Evolutionary conservation across 2,797 vertebrate genomes (phyloP), one percentile per base, ranked within the genome.

Genomic region (Kryptolebias ocellatus): DNA sequence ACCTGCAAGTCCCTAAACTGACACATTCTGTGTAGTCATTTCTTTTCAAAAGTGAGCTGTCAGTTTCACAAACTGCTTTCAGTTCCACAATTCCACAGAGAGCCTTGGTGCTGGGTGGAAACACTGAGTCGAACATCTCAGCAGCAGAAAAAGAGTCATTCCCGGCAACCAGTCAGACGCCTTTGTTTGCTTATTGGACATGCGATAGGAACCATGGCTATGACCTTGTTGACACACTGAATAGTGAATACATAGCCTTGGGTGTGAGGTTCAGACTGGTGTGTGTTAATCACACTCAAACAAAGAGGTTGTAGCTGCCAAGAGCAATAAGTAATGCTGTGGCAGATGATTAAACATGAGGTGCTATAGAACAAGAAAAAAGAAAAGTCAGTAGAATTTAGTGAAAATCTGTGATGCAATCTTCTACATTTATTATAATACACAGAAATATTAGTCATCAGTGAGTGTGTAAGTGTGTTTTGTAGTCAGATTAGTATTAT

Each of bases 191-290:
- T 85, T 80, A 67, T 46, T 79, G 76, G 56, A 67, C 62, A 44
- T 44, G 66, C 17, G 84, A 89, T 84, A 84, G 71, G 67, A 86
- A 83, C 85, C 88, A 86, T 86, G 83, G 87, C 72, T 83, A 90
- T 87, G 85, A 88, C 89, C 86, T 89, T 81, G 53, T 55, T 44
- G 68, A 74, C 52, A 8, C 70, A 69, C 66, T 54, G 45, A 75
- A 76, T 76, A 85, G 67, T 57, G 67, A 65, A 81, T 71, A 74
- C 62, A 72, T 14, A 42, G 83, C 42, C 51, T 4, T 11, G 76
- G 67, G 84, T 83, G 85, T 83, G 72, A 84, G 67, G 72, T 65
- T 83, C 72, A 47, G 58, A 76, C 72, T 74, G 68, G n/a, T 64
- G 74, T 73, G 72, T 47, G 65, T 69, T 76, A 72, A 79, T 76